phyloP scores from a whole-genome alignment of 2,797 vertebrate species.

The Malurus leucopterus region DNA sequence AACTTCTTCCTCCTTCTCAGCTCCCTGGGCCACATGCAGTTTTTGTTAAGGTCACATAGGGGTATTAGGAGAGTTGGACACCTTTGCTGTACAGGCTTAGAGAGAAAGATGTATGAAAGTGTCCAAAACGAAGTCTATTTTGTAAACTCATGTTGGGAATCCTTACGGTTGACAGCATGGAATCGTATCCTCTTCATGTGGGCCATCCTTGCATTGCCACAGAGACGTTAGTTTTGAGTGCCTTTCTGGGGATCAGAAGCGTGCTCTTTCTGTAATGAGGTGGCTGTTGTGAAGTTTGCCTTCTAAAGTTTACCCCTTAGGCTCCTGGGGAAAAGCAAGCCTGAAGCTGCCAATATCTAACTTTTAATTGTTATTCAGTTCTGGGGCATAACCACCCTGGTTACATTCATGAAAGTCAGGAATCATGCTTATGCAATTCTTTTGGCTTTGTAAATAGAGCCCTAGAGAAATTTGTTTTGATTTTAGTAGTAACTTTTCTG shows the following conservation, averaged over 20 bases:
- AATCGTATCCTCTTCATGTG: not conserved
- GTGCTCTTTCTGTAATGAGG: not conserved
- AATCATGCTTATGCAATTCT: not conserved
- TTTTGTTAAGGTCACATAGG: not conserved
- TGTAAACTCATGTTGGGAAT: not conserved
- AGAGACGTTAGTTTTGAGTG: not conserved
- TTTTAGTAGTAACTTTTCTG: slow-evolving; percentile 5
- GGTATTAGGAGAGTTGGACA: not conserved
- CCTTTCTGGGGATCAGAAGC: not conserved
- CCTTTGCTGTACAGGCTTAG: not conserved
- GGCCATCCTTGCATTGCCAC: not conserved
- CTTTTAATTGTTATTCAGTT: slow-evolving; percentile 57
- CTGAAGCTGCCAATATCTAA: slow-evolving; percentile 50
- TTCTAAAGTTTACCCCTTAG: slow-evolving; percentile 40
- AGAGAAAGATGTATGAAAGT: not conserved
- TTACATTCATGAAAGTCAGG: slow-evolving; percentile 41
- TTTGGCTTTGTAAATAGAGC: slow-evolving; percentile 20
- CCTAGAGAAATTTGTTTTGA: slow-evolving; percentile 20
- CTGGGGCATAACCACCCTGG: slow-evolving; percentile 47
- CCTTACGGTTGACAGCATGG: not conserved
- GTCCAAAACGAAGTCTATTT: not conserved
- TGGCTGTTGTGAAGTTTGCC: slow-evolving; percentile 41
- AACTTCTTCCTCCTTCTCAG: not conserved
- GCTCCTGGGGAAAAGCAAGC: slow-evolving; percentile 38
- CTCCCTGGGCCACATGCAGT: rapidly evolving